Base-by-base conservation (phyloP, 2,888 invertebrate genomes). In the Apotomis betuletana region DNA sequence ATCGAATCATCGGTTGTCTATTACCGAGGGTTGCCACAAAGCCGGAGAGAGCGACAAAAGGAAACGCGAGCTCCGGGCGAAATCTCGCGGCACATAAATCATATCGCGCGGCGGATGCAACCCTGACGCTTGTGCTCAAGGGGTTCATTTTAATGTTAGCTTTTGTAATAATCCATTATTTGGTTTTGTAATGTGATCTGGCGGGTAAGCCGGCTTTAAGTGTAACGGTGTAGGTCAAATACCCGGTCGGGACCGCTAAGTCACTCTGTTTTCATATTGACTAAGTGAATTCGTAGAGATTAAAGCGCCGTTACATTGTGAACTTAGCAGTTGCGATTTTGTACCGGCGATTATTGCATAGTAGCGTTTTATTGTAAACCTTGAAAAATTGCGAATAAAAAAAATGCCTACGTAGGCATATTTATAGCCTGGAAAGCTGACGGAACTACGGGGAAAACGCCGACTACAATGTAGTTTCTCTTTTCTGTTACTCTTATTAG, bases 11-110 rank as follows among this genome's bases (percentile, higher is more conserved):
- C 83, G 80, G 79, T 79, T 82, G 85, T 84, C 85, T 85, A 75
- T 77, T 71, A 67, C 63, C 58, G 65, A 86, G 86, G 85, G 86
- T 77, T 87, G 83, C 83, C 87, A 84, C 85, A 83, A 84, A 83
- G 81, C 81, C 82, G 79, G 80, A 78, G 75, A 78, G 75, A 75
- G 77, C 80, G 81, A 85, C 85, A 83, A 85, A 83, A 85, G 86
- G 86, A 85, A 85, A 83, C 83, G 79, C 78, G 79, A 81, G 77
- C 81, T 82, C 80, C 78, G 77, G 78, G 82, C 82, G 80, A 85
- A 88, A 88, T 90, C 89, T 87, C 83, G 77, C 79, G 78, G 75
- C 77, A 82, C 77, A 90, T 90, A 89, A 89, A 90, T 90, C 89
- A 90, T 85, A 80, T 70, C 78, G 77, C 78, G 77, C 75, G 79